Base-by-base conservation (phyloP, 1,140 invertebrate genomes). In the Cecropterus lyciades region DNA sequence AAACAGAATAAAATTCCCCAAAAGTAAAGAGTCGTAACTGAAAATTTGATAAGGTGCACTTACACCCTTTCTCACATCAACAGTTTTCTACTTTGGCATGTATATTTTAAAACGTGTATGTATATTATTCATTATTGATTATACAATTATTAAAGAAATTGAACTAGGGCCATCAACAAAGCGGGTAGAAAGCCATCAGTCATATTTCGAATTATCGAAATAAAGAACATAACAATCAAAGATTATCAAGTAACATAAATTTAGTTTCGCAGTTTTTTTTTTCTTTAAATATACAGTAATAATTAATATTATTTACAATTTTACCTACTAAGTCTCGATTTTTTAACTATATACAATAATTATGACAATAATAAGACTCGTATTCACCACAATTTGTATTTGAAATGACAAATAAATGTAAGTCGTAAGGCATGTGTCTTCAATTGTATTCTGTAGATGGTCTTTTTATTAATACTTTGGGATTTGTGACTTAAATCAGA, bases 301-400 rank as follows among this genome's bases (percentile, higher is more conserved):
- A 30, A 46, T 59, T 42, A 59, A 27, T n/a, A n/a, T n/a, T 59
- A 59, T 59, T 59, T 59, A 59, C 55, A 59, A 20, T 43, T 45
- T 59, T 59, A 11, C n/a, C 24, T 59, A 45, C 55, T 59, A 59
- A 59, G 40, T 59, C 42, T 59, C 40, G 43, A 59, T 45, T 55
- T 59, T 59, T n/a, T 46, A 46, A 59, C 42, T 59, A 59, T 59
- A 46, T 59, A 59, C 56, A 59, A 46, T 46, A 40, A 51, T n/a
- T 14, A 33, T 53, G 43, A 46, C 56, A 30, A 30, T 24, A 59
- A 27, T 46, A 24, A 46, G 56, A 59, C 56, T 59, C 42, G 3
- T 45, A 45, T 59, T 59, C 56, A 59, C 56, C 56, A 59, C 56
- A 37, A 27, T 53, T 9, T 43, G 17, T 27, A 15, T 8, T 20